Conservation (phyloP, 2,888 invertebrate species). For the Microctonus hyperodae region DNA sequence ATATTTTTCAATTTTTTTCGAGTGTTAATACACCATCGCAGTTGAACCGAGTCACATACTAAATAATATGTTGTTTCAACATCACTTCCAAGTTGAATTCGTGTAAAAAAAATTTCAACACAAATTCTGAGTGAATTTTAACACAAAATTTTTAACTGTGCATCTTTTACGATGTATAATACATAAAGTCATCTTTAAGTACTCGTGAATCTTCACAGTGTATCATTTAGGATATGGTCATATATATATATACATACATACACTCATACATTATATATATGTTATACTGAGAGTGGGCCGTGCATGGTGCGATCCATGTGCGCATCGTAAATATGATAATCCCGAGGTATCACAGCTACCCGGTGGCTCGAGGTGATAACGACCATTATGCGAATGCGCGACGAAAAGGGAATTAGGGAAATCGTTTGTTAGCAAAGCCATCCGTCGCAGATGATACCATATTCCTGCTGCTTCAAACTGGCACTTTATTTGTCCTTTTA, state of each 20-base stretch:
- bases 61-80: too few relatives aligned
- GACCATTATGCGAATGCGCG: slow-evolving; percentile 58
- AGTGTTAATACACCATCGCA: too few relatives aligned
- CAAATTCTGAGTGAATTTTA: too few relatives aligned
- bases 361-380: slow-evolving; percentile 56
- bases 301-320: slow-evolving; percentile 32
- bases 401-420: slow-evolving; percentile 61
- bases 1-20: too few relatives aligned
- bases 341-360: slow-evolving; percentile 53
- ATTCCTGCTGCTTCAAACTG: slow-evolving; percentile 15
- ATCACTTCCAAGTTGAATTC: too few relatives aligned
- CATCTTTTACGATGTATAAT: too few relatives aligned
- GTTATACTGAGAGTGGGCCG: not conserved
- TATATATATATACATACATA: not conserved
- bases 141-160: too few relatives aligned
- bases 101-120: too few relatives aligned
- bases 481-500: slow-evolving; percentile 10
- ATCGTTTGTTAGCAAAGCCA: slow-evolving; percentile 61
- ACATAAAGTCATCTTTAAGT: not conserved
- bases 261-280: too few relatives aligned
- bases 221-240: not conserved
- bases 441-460: slow-evolving; percentile 59
- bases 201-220: not conserved
- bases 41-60: too few relatives aligned
- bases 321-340: slow-evolving; percentile 60